Conservation (phyloP, 2,888 invertebrate species). For the Lapara coniferarum region DNA sequence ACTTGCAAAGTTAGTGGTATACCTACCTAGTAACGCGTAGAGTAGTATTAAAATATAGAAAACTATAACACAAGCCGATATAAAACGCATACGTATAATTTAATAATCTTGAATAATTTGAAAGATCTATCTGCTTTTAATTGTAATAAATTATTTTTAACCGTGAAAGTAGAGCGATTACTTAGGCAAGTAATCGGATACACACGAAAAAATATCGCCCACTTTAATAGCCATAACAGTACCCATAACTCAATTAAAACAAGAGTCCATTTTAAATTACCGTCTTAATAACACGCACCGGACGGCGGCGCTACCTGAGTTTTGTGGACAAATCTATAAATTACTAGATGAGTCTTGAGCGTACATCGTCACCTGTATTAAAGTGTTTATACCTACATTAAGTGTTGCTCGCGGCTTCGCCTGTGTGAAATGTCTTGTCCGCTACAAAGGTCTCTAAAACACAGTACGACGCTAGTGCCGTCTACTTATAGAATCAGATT, state of each 20-base stretch:
- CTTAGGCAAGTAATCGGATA: conserved; percentile 24
- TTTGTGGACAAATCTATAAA: conserved; percentile 34
- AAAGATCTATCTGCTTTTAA: conserved; percentile 22
- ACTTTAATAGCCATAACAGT: conserved; percentile 63
- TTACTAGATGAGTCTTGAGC: conserved; percentile 43
- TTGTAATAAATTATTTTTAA: conserved; percentile 26
- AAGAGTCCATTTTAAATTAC: conserved; percentile 69
- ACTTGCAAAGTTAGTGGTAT: no score
- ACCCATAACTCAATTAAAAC: conserved; percentile 79
- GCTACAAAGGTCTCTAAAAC: no score
- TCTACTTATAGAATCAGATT: no score
- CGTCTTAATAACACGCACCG: conserved; percentile 65
- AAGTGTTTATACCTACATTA: no score
- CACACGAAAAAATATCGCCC: conserved; percentile 44
- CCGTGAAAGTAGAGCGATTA: conserved; percentile 29
- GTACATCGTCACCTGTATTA: neutral
- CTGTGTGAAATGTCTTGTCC: no score
- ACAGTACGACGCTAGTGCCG: no score
- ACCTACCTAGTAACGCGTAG: no score
- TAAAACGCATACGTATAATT: conserved; percentile 9
- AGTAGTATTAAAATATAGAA: no score
- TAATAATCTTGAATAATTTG: conserved; percentile 12
- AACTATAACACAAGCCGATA: neutral
- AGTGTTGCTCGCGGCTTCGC: no score
- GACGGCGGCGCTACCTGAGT: conserved; percentile 50